These are phyloP conservation scores for Origma solitaria DNA, from an alignment of 2,113 vertebrate genomes.

Conservation along the genomic window DNA sequence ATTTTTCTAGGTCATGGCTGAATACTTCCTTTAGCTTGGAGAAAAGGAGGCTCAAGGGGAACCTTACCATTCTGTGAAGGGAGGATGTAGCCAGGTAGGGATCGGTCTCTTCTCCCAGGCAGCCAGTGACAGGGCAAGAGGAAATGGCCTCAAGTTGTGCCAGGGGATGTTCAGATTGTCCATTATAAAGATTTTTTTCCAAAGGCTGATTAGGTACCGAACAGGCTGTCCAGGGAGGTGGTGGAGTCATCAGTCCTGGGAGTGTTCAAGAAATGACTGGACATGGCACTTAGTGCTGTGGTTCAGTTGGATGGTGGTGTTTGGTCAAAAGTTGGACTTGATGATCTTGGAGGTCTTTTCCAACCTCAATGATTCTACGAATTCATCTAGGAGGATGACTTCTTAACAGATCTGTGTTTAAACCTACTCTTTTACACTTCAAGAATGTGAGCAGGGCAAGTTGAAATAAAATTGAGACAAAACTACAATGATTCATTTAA, in stretches of 20 bases:
- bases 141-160: neutral
- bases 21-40: neutral
- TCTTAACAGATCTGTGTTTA: neutral
- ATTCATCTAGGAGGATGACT: neutral
- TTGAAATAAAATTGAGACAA: neutral
- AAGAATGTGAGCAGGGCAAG: neutral
- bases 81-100: neutral
- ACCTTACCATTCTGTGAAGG: neutral
- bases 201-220: neutral
- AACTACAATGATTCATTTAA: neutral
- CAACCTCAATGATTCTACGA: neutral
- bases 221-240: neutral
- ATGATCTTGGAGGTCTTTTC: neutral
- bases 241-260: neutral
- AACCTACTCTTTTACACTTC: neutral
- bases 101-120: neutral
- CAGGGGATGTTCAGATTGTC: neutral
- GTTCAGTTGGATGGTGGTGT: neutral
- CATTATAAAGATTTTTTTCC: neutral
- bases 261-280: neutral
- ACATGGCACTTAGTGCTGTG: neutral
- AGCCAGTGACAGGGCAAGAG: neutral
- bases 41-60: neutral
- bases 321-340: neutral
- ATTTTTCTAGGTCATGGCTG: neutral